Evolutionary conservation across 2,113 vertebrate genomes (phyloP), one percentile per base, ranked within the genome.

Genomic region (Motacilla tschutschensis): DNA sequence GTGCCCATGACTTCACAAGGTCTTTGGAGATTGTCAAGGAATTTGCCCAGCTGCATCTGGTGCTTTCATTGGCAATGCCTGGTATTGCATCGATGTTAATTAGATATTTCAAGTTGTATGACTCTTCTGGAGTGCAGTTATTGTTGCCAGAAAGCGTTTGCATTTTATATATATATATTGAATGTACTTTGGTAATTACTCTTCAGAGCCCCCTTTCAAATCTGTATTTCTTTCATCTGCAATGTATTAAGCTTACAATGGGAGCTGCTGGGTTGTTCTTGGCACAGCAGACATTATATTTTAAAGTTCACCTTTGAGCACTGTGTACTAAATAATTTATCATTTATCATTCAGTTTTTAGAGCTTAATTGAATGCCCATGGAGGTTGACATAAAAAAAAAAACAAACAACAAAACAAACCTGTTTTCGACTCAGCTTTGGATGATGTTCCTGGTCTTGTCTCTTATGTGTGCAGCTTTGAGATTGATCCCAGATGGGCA

Each of bases 11-110:
- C 35, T 94, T 92, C 65, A 74, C 59, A 71, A 89, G 53, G 62
- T 11, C 83, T 46, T 83, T 88, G 35, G 40, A 69, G 46, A 82
- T 90, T 87, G 90, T 60, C 33, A 66, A 25, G 73, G 43, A 67
- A 83, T 94, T 94, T 89, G 22, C 44, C 53, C 83, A 40, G 48
- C 35, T 75, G 62, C 54, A 33, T 35, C 59, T 77, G 79, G 48
- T 77, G 36, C 29, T 73, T 94, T 79, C 51, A 71, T 82, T 83
- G 65, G 89, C 80, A 74, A 65, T 73, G 51, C 59, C 50, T 93
- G 47, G 6, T 29, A 63, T 92, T 79, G 58, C 19, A 57, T 47
- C 86, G 25, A 19, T 53, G 2, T 84, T 95, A 93, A 93, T 83
- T 79, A 78, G 50, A 67, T 25, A 41, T 78, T 84, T 79, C 46